A percentile compares a stretch with the other conserved stretches of the same genome.
phyloP scores from a whole-genome alignment of 2,797 vertebrate genomes.

The Parauchenoglanis punctatus region DNA sequence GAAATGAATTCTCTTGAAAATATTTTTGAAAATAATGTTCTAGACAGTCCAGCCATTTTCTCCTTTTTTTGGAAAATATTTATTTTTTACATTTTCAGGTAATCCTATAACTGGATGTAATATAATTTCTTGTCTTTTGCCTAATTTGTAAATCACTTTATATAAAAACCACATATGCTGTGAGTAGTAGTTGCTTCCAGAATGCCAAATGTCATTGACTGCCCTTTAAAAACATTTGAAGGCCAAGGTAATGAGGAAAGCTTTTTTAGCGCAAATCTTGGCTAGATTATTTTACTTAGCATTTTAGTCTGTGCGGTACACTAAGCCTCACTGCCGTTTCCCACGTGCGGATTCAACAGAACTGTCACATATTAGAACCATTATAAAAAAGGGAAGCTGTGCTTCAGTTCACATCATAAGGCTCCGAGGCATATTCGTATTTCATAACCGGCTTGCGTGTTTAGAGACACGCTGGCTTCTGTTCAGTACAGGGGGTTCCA shows the following conservation, averaged over 20 bases:
- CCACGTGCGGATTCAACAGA: conserved; percentile 6
- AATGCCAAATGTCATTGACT: conserved; percentile 11
- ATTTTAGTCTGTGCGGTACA: not conserved
- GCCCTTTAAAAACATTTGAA: conserved; percentile 4
- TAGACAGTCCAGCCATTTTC: not conserved
- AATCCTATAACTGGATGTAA: not conserved
- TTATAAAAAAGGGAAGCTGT: conserved; percentile 28
- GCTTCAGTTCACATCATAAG: conserved; percentile 23
- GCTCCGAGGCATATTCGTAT: conserved; percentile 35
- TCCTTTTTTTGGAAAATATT: no score
- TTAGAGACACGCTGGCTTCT: conserved; percentile 38
- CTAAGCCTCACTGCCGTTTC: conserved; percentile 1
- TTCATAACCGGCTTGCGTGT: conserved; percentile 39
- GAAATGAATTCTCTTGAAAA: not conserved
- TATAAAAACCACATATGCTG: not conserved
- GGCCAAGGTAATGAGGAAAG: not conserved
- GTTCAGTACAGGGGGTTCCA: conserved; percentile 39
- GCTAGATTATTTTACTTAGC: not conserved
- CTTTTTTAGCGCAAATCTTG: not conserved
- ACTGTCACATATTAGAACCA: conserved; percentile 9
- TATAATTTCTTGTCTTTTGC: not conserved
- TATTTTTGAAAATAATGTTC: not conserved
- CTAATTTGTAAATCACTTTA: not conserved
- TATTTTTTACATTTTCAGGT: not conserved
- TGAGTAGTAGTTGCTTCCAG: not conserved